Conservation (phyloP, 2,888 invertebrate species). For the Apotomis betuletana region DNA sequence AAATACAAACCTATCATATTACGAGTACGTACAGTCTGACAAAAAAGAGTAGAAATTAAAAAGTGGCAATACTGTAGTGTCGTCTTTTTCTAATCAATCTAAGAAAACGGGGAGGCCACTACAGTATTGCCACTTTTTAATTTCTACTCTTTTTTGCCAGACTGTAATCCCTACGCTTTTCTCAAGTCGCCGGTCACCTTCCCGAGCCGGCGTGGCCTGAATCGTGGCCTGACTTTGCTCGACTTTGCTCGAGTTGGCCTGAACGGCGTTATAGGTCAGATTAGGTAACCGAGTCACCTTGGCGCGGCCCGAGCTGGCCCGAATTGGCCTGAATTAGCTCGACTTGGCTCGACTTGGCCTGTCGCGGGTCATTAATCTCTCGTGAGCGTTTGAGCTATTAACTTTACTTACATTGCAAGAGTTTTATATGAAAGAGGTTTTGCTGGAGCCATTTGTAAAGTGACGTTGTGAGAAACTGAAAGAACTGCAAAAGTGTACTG, state of each 20-base stretch:
- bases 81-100: too few relatives aligned
- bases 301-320: slow-evolving; percentile 4
- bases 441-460: slow-evolving; percentile 14
- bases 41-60: too few relatives aligned
- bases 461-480: neutral
- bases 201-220: slow-evolving; percentile 3
- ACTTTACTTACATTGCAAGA: slow-evolving; percentile 16
- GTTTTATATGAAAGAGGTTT: slow-evolving; percentile 26
- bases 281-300: neutral
- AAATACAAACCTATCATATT: slow-evolving; percentile 17
- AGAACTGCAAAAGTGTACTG: neutral
- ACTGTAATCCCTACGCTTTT: slow-evolving; percentile 1
- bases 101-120: too few relatives aligned
- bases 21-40: too few relatives aligned
- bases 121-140: too few relatives aligned
- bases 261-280: slow-evolving; percentile 2
- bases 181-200: slow-evolving; percentile 12
- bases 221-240: slow-evolving; percentile 7
- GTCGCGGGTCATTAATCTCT: slow-evolving; percentile 16
- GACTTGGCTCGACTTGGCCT: slow-evolving; percentile 1
- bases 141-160: too few relatives aligned
- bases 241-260: neutral
- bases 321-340: slow-evolving; percentile 13
- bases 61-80: too few relatives aligned
- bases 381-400: slow-evolving; percentile 11